These are phyloP conservation scores for Drosophila formosana DNA, from an alignment of 2,888 invertebrate genomes.

Conservation along the genomic window DNA sequence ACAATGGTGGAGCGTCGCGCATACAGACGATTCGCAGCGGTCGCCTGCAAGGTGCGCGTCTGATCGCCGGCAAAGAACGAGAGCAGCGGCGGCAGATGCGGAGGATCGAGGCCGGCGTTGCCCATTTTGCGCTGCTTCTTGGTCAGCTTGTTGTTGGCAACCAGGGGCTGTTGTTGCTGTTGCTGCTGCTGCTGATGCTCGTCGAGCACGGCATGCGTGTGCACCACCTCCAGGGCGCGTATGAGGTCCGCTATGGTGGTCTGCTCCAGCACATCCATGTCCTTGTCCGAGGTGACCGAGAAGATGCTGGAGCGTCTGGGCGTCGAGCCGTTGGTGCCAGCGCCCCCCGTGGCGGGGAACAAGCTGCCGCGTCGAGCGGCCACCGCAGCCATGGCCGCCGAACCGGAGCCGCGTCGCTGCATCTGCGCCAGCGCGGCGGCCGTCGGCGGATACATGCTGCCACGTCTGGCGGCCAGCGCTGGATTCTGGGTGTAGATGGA, in stretches of 20 bases:
- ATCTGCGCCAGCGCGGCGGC: slow-evolving; percentile 59
- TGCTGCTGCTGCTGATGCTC: slow-evolving; percentile 75
- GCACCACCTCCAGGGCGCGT: slow-evolving; percentile 90
- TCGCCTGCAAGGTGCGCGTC: slow-evolving; percentile 65
- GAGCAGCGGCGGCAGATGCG: slow-evolving; percentile 85
- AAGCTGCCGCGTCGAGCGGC: slow-evolving; percentile 81
- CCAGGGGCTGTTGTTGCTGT: slow-evolving; percentile 51
- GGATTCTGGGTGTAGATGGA: slow-evolving; percentile 83
- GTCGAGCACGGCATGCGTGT: slow-evolving; percentile 85
- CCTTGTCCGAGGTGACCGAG: slow-evolving; percentile 81
- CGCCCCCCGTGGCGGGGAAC: slow-evolving; percentile 62
- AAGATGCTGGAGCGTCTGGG: slow-evolving; percentile 83
- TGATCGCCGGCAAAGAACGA: slow-evolving; percentile 85
- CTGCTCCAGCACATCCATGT: slow-evolving; percentile 89
- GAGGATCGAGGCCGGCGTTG: slow-evolving; percentile 86
- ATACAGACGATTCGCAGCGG: slow-evolving; percentile 81
- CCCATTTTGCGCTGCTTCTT: slow-evolving; percentile 86
- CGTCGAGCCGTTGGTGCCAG: slow-evolving; percentile 13
- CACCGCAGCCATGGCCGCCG: slow-evolving; percentile 60
- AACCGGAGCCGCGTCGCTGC: slow-evolving; percentile 78
- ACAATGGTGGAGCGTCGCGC: slow-evolving; percentile 83
- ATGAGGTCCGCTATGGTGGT: slow-evolving; percentile 93
- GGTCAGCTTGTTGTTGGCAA: slow-evolving; percentile 34
- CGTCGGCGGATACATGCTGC: slow-evolving; percentile 79
- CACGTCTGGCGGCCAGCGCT: slow-evolving; percentile 72